Evolutionary conservation across 2,113 vertebrate genomes (phyloP), one percentile per base, ranked within the genome.

Genomic region (Nibea coibor): DNA sequence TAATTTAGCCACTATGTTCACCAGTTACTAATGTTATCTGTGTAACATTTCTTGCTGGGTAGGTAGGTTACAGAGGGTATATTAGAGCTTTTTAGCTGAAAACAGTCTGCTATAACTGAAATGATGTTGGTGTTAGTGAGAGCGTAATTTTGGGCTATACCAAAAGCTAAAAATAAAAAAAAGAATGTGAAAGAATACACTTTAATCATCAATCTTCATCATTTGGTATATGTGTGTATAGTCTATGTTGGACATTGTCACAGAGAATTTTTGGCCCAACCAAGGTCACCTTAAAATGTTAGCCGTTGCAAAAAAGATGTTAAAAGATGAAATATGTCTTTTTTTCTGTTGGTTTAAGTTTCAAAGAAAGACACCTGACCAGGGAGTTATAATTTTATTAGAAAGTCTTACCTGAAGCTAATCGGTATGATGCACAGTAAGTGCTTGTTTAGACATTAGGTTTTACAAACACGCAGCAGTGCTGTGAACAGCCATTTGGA

Each of bases 381-480:
- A 48, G 15, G 14, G 59, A 66, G 50, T 50, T 50, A 17, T 16
- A 5, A 26, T 15, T 66, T 59, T 71, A 61, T 59, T 48, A 22
- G 10, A 76, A 54, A 26, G 26, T 3, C 10, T 45, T 63, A 57
- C 57, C 65, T 74, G 50, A 50, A 85, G 57, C 45, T 47, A 11
- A 77, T 73, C 51, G 50, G 68, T 64, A 28, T 56, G 22, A 56
- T 67, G 14, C 62, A 53, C 56, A 85, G 26, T 22, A 10, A 22
- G 43, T 61, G 61, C 61, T 71, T 68, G 35, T 72, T 62, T 61
- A 53, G 42, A 24, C 59, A 26, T 68, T 62, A 26, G 68, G 20
- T 28, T 76, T 75, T 71, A 83, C 47, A 68, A 85, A 81, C 74
- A 69, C 50, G 47, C 72, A 78, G 67, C 54, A 67, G 58, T 42